A percentile compares a stretch with the other conserved stretches of the same genome.
Evolutionary conservation across 2,113 vertebrate genomes (phyloP).

Genomic region (Strix uralensis): DNA sequence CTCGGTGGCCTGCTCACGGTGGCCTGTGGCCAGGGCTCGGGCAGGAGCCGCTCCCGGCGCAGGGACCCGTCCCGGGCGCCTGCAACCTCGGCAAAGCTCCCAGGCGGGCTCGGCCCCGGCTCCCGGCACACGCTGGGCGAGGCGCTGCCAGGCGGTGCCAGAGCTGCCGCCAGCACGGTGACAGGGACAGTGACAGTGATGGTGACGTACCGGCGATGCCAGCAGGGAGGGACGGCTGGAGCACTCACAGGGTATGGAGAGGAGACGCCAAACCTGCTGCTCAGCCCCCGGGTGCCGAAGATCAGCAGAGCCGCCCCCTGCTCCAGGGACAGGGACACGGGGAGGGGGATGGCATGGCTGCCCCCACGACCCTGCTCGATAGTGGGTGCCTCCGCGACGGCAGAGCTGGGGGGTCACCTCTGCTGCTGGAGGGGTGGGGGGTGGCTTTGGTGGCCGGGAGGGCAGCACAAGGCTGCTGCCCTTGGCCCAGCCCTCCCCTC

Average conservation of each 20-base stretch:
- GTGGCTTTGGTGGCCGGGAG: not conserved
- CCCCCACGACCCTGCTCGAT: not conserved
- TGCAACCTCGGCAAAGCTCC: not conserved
- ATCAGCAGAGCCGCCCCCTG: not conserved
- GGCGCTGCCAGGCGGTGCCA: not conserved
- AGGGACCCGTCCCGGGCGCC: accelerated
- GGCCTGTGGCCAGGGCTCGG: accelerated
- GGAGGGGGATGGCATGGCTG: not conserved
- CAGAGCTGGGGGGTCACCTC: not conserved
- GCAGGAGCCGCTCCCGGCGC: not conserved
- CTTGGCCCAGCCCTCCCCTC: not conserved
- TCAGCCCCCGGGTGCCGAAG: not conserved
- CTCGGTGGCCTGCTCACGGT: accelerated
- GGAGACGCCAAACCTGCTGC: no score
- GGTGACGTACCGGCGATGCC: accelerated
- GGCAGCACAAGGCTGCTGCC: not conserved
- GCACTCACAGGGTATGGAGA: no score
- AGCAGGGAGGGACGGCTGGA: not conserved
- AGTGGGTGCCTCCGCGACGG: accelerated
- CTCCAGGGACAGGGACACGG: not conserved
- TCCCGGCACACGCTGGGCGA: accelerated
- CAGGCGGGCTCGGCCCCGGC: accelerated
- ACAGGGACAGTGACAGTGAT: not conserved
- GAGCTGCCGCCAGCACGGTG: not conserved
- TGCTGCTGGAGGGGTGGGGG: accelerated